Conservation (phyloP, 2,888 invertebrate species). For the Furcula furcula region DNA sequence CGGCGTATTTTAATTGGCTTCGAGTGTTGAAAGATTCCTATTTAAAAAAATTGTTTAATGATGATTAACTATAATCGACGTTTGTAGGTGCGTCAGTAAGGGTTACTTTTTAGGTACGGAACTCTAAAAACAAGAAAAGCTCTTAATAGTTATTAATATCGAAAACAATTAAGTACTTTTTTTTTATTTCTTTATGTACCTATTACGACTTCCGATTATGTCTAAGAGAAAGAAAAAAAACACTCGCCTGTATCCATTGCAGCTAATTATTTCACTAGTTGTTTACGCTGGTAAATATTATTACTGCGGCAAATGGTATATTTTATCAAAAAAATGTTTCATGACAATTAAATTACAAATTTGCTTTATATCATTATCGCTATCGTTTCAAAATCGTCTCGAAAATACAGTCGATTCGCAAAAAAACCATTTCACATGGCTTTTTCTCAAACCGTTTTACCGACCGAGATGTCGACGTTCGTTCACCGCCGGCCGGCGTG, state of each 20-base stretch:
- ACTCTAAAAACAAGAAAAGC: too few relatives aligned
- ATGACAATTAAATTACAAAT: not conserved
- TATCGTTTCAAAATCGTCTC: conserved; percentile 34
- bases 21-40: too few relatives aligned
- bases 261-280: not conserved
- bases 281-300: not conserved
- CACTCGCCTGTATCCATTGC: conserved; percentile 25
- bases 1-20: too few relatives aligned
- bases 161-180: too few relatives aligned
- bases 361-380: not conserved
- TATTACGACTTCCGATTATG: too few relatives aligned
- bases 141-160: too few relatives aligned
- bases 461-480: conserved; percentile 21
- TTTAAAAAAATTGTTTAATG: too few relatives aligned
- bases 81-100: too few relatives aligned
- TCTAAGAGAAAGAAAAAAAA: conserved; percentile 13
- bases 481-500: conserved; percentile 4
- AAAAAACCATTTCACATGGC: conserved; percentile 16
- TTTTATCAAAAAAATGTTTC: too few relatives aligned
- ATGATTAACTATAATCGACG: too few relatives aligned
- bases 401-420: conserved; percentile 18
- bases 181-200: too few relatives aligned
- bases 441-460: conserved; percentile 26
- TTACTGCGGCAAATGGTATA: not conserved
- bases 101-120: too few relatives aligned